A percentile compares a stretch with the other conserved stretches of the same genome.
These are phyloP conservation scores for Caranx ignobilis DNA, from an alignment of 2,113 vertebrate species.

Conservation along the genomic window DNA sequence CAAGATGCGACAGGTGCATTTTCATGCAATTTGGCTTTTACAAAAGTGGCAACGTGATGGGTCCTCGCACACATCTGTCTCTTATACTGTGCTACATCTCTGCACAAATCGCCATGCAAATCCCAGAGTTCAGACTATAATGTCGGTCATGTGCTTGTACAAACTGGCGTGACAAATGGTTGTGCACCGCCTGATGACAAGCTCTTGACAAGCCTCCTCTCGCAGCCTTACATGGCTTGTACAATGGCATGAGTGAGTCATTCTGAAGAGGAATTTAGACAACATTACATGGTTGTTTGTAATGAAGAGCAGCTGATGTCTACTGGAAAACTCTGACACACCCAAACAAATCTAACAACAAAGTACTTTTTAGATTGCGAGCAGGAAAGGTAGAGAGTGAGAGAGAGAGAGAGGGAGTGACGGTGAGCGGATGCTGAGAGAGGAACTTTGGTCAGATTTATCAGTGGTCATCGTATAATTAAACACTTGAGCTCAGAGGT, in stretches of 20 bases:
- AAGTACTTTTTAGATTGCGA: background rate
- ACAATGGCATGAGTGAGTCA: constrained; percentile 32
- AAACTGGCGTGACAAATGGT: constrained; percentile 50
- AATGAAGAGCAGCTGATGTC: constrained; percentile 1
- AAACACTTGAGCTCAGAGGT: constrained; percentile 47
- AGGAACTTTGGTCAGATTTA: constrained; percentile 33
- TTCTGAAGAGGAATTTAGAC: constrained; percentile 7
- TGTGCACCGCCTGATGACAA: constrained; percentile 33
- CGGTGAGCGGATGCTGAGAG: background rate
- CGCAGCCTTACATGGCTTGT: constrained; percentile 29
- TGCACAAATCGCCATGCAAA: constrained; percentile 29
- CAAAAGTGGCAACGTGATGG: background rate
- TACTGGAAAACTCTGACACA: background rate
- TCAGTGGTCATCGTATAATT: constrained; percentile 57
- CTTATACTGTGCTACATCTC: background rate
- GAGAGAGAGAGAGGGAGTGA: background rate
- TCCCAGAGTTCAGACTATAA: constrained; percentile 43
- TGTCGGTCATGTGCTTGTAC: constrained; percentile 32
- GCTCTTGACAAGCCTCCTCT: constrained; percentile 25
- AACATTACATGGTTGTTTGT: constrained; percentile 4
- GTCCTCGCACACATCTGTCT: constrained; percentile 15
- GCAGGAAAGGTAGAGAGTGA: background rate
- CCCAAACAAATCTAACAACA: background rate
- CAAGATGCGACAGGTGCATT: background rate
- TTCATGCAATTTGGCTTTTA: constrained; percentile 5